Evolutionary conservation across 2,113 vertebrate genomes (phyloP), one percentile per base, ranked within the genome.

Genomic region (Turdus rufiventris): DNA sequence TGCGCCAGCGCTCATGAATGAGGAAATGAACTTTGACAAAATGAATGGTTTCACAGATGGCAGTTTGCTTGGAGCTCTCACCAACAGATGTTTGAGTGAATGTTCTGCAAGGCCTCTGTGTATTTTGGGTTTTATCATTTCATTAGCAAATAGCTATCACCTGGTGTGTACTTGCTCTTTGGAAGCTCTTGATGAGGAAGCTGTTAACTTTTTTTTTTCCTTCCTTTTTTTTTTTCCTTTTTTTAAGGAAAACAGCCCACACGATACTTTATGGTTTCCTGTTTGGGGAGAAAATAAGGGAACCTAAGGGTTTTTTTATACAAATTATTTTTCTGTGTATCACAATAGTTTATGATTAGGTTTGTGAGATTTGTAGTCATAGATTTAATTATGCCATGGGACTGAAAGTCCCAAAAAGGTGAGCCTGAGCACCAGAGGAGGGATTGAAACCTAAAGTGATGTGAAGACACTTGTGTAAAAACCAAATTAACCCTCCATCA

Each of bases 21-120:
- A 92, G 80, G 91, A 94, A 96, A 96, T 87, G 83, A 96, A 96
- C 88, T 94, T 89, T 88, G 89, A 96, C 91, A 94, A 95, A 96
- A 85, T 67, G 67, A 94, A 88, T 68, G 40, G 67, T 87, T 74
- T 96, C 84, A 91, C 91, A 96, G 96, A 93, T 94, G 94, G 92
- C 23, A 82, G 89, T 80, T 94, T 96, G 84, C 91, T 96, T 75
- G 91, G 48, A 96, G 78, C 93, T 74, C 85, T 94, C 80, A 65
- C 60, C 88, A 96, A 48, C 94, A 95, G 89, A 91, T 96, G 96
- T 93, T 88, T 92, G 91, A 95, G 86, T 84, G 84, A 96, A 74
- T 96, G 93, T 93, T 96, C 86, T 89, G 77, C 77, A 90, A 93
- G 86, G 88, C 86, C 88, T 94, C 76, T 87, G 88, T 88, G 91